Base-by-base conservation (phyloP, 2,113 vertebrate species). In the Ploceus nigricollis region DNA sequence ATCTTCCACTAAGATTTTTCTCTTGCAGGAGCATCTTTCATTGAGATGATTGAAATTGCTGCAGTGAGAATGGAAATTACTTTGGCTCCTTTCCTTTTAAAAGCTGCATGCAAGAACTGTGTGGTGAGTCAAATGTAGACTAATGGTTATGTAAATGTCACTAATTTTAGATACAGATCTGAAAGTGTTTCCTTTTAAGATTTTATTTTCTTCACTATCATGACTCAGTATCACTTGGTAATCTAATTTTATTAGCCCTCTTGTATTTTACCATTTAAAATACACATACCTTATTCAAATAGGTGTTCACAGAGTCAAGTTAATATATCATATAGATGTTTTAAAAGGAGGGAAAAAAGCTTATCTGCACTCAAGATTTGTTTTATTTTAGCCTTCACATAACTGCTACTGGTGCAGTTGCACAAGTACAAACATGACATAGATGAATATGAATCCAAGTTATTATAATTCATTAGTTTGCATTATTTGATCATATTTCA, bases 71-170 rank as follows among this genome's bases (percentile, higher is more conserved):
- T 95, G 94, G 64, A 94, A 93, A 94, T 90, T 77, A 63, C 71
- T 94, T 73, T 47, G 35, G 82, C 53, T 96, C 54, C 64, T 96
- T 93, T 90, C 51, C 71, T 96, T 94, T 96, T 88, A 92, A 93
- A 96, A 95, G 76, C 96, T 93, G 48, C 69, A 57, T 84, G 82
- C 76, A 87, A 95, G 61, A 85, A 76, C 90, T 82, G 66, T 95
- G 82, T 92, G 95, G 96, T 97, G 95, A 96, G 94, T 97, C 96
- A 96, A 96, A 96, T 84, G 92, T 96, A 96, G 95, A 96, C 92
- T 96, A 96, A 95, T 96, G 96, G 94, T 97, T 97, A 96, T 96
- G 96, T 97, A 97, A 96, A 97, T 97, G 92, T 87, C 94, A 94
- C 96, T 97, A 97, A 96, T 96, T 96, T 97, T 97, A 96, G 96